Conservation (phyloP, 2,797 vertebrate genomes). For the Mus caroli region DNA sequence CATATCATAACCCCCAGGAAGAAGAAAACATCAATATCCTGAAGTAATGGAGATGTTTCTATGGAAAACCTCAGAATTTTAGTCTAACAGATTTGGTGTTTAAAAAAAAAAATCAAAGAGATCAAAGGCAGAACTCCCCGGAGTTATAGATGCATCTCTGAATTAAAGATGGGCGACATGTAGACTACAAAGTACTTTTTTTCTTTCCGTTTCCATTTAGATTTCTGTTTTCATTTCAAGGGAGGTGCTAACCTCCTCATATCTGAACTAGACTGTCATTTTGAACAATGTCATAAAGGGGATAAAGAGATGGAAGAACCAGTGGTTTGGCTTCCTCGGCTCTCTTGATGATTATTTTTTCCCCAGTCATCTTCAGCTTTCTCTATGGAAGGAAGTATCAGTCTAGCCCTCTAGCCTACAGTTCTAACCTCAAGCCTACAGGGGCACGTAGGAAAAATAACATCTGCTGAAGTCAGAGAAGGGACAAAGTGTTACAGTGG, state of each 20-base stretch:
- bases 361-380: not conserved
- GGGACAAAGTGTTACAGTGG: not conserved
- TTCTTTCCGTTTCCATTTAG: constrained; percentile 87
- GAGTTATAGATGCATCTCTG: constrained; percentile 91
- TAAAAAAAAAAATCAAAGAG: constrained; percentile 93
- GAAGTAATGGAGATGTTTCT: constrained; percentile 98
- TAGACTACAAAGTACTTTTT: constrained; percentile 94
- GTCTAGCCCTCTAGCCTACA: not conserved
- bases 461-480: not conserved
- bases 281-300: constrained; percentile 85
- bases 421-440: not conserved
- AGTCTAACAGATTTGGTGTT: constrained; percentile 95
- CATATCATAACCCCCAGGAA: constrained; percentile 99
- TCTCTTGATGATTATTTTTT: not conserved
- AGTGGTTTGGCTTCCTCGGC: not conserved
- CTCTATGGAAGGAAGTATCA: not conserved
- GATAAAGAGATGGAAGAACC: constrained; percentile 57
- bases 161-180: constrained; percentile 95
- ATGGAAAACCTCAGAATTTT: constrained; percentile 99
- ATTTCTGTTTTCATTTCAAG: constrained; percentile 90
- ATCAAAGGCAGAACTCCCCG: constrained; percentile 95
- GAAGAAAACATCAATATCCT: constrained; percentile 99
- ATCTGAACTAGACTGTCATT: constrained; percentile 86
- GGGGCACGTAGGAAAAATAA: constrained; percentile 14
- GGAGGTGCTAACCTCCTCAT: constrained; percentile 88